These are phyloP conservation scores for Chaenocephalus aceratus DNA, from an alignment of 2,113 vertebrate genomes.

Conservation along the genomic window DNA sequence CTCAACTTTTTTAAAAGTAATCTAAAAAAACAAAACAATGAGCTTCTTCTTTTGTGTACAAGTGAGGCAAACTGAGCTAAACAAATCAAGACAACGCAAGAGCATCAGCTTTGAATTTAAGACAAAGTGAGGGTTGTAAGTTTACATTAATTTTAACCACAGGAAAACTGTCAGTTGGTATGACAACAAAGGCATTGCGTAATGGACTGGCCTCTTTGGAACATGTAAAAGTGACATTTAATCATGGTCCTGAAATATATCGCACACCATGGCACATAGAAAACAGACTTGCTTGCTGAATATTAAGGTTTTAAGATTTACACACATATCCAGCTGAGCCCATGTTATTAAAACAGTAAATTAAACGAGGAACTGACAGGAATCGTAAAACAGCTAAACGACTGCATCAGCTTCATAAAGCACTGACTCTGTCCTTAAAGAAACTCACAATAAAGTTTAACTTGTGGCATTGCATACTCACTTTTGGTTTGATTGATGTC, in stretches of 20 bases:
- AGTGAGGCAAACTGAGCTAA: background rate
- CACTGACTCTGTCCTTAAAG: constrained; percentile 33
- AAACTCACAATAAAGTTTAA: background rate
- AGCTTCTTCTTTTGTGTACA: constrained; percentile 1
- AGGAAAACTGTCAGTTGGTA: constrained; percentile 6
- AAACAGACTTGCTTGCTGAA: background rate
- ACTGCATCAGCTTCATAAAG: constrained; percentile 8
- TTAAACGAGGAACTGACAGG: background rate
- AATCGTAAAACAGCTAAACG: constrained; percentile 32
- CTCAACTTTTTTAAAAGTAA: constrained; percentile 43
- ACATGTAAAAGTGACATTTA: background rate
- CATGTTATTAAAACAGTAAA: constrained; percentile 27
- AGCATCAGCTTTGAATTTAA: constrained; percentile 12
- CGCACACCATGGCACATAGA: background rate
- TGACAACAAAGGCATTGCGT: constrained; percentile 8
- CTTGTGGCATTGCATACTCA: constrained; percentile 2
- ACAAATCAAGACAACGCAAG: constrained; percentile 24
- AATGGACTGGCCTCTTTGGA: constrained; percentile 8
- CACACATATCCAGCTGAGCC: constrained; percentile 28
- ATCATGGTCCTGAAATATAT: constrained; percentile 2
- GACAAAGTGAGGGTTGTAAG: constrained; percentile 1
- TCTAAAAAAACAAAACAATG: constrained; percentile 43
- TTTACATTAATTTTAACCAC: constrained; percentile 28
- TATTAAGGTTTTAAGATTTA: constrained; percentile 1
- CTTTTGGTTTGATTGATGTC: constrained; percentile 45